A percentile compares a stretch with the other conserved stretches of the same genome.
Evolutionary conservation across 2,888 invertebrate species (phyloP).

Genomic region (Incurvaria masculella): DNA sequence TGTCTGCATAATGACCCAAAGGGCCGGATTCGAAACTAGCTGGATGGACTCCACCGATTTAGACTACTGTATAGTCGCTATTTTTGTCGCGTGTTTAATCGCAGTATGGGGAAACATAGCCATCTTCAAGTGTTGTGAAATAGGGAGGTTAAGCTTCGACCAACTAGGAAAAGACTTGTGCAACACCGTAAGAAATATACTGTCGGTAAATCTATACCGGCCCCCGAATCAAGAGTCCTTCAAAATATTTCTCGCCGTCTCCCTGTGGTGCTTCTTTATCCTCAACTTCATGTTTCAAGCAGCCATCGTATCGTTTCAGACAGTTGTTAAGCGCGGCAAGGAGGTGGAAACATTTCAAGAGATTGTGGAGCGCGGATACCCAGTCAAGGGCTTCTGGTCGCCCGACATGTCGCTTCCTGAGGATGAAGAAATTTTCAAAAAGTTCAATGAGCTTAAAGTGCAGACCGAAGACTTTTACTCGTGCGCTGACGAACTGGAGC

Average conservation of each 20-base stretch:
- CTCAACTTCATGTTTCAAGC: conserved; percentile 44
- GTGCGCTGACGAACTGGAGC: conserved; percentile 31
- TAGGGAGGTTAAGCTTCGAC: conserved; percentile 23
- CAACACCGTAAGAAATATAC: conserved; percentile 31
- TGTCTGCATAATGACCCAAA: conserved; percentile 34
- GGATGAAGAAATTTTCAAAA: conserved; percentile 29
- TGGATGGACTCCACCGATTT: conserved; percentile 27
- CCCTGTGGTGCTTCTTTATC: conserved; percentile 42
- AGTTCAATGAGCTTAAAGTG: conserved; percentile 33
- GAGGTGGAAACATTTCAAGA: conserved; percentile 46
- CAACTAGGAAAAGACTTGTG: conserved; percentile 40
- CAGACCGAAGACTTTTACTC: conserved; percentile 25
- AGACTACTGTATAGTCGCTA: conserved; percentile 22
- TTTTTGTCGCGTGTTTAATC: conserved; percentile 27
- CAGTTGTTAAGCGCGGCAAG: conserved; percentile 37
- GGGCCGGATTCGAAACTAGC: conserved; percentile 36
- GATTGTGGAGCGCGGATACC: conserved; percentile 36
- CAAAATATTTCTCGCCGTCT: conserved; percentile 32
- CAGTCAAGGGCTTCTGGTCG: conserved; percentile 40
- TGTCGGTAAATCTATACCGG: conserved; percentile 30
- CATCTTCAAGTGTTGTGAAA: conserved; percentile 27
- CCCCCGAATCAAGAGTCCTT: conserved; percentile 31
- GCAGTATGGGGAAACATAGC: conserved; percentile 36
- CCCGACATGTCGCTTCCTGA: conserved; percentile 43
- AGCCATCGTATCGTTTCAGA: conserved; percentile 41